Conservation (phyloP, 64 coral and sea anemone genomes). For the Stichodactyla mertensii region DNA sequence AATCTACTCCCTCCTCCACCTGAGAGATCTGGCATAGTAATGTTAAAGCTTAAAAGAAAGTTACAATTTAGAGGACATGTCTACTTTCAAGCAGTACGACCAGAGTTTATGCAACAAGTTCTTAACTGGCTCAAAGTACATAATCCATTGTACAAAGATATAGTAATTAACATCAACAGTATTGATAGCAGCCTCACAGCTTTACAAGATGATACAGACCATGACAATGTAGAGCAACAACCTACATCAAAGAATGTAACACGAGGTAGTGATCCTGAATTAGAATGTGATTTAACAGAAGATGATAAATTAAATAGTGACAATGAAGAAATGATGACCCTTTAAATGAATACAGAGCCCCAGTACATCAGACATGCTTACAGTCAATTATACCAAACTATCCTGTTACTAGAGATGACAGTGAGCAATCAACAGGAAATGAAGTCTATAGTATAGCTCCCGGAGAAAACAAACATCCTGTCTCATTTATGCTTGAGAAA, state of each 20-base stretch:
- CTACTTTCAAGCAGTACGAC: too few relatives aligned
- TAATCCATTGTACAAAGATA: background rate
- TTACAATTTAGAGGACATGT: too few relatives aligned
- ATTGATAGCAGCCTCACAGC: background rate
- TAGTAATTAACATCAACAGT: background rate
- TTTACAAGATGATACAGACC: too few relatives aligned
- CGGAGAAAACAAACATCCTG: too few relatives aligned
- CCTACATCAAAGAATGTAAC: background rate
- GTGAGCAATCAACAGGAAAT: slow-evolving; percentile 16
- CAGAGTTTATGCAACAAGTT: too few relatives aligned
- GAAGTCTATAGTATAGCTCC: background rate
- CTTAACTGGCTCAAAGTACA: too few relatives aligned
- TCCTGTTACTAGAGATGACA: background rate
- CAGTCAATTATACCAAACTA: too few relatives aligned
- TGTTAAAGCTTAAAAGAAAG: too few relatives aligned
- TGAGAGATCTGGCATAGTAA: too few relatives aligned
- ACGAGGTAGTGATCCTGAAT: background rate
- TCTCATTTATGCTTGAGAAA: too few relatives aligned
- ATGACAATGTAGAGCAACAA: too few relatives aligned
- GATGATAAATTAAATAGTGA: background rate
- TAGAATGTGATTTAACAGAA: background rate
- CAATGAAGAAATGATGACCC: slow-evolving; percentile 20
- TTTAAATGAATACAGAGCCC: background rate
- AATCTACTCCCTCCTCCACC: too few relatives aligned
- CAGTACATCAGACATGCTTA: slow-evolving; percentile 10